phyloP scores from a whole-genome alignment of 2,888 invertebrate genomes.

The Periphyllus acericola region DNA sequence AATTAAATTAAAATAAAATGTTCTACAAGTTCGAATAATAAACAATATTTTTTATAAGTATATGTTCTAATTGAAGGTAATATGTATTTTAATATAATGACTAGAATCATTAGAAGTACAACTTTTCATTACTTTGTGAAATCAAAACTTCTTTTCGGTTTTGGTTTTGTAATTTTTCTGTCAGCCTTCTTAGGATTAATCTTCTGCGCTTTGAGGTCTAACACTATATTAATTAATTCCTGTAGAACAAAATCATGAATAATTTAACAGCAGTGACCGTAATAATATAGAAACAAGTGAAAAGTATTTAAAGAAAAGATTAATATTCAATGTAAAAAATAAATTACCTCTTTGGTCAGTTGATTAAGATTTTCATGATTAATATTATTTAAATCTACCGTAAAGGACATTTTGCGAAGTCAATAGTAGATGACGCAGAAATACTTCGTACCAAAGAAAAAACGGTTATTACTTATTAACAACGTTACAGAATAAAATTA shows the following conservation, averaged over 20 bases:
- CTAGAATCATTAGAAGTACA: neutral
- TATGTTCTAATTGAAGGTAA: too few relatives aligned
- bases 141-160: conserved; percentile 51
- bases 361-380: conserved; percentile 27
- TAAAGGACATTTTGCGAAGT: conserved; percentile 17
- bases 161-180: neutral
- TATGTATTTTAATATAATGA: neutral
- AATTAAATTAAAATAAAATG: too few relatives aligned
- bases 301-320: neutral
- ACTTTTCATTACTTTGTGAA: conserved; percentile 43
- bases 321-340: neutral
- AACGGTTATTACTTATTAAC: neutral
- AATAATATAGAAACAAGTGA: neutral
- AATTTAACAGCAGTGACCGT: neutral
- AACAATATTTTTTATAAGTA: too few relatives aligned
- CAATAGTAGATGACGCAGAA: neutral
- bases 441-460: neutral
- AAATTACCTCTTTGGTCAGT: conserved; percentile 38
- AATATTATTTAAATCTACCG: neutral
- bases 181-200: neutral
- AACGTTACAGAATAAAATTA: neutral
- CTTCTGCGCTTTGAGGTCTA: conserved; percentile 31
- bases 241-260: conserved; percentile 1
- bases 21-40: too few relatives aligned
- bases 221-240: conserved; percentile 49